Percentiles rank a stretch among this genome's conserved stretches.
These are phyloP conservation scores for Malthinus seriepunctatus DNA, from an alignment of 2,888 invertebrate genomes.

Conservation along the genomic window DNA sequence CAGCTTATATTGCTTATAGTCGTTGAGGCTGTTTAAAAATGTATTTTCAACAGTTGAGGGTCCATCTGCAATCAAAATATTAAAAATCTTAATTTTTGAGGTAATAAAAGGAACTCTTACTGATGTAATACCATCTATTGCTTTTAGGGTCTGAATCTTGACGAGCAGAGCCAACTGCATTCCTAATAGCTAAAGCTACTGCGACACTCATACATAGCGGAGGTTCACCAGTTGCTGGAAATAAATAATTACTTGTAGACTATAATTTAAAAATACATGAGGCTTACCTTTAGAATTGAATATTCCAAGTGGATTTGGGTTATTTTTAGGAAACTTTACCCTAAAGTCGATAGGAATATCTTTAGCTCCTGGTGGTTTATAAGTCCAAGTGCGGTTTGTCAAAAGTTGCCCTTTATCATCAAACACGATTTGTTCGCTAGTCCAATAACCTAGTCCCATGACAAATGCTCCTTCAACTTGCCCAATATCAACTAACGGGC, in stretches of 20 bases:
- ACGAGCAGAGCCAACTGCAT: slow-evolving; percentile 41
- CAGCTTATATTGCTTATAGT: not conserved
- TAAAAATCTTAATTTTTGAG: too few species aligned
- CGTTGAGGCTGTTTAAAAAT: not conserved
- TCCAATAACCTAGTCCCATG: slow-evolving; percentile 69
- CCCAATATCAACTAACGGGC: slow-evolving; percentile 72
- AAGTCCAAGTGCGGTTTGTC: slow-evolving; percentile 81
- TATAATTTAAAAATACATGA: too few species aligned
- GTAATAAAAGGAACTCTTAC: slow-evolving; percentile 31
- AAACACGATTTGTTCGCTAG: slow-evolving; percentile 71
- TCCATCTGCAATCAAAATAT: not conserved
- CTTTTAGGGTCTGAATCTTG: slow-evolving; percentile 34
- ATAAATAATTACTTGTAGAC: too few species aligned
- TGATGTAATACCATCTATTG: slow-evolving; percentile 38
- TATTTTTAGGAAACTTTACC: slow-evolving; percentile 68
- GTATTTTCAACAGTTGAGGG: not conserved
- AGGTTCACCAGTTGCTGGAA: slow-evolving; percentile 69
- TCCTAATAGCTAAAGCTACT: slow-evolving; percentile 47
- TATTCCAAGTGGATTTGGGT: slow-evolving; percentile 67
- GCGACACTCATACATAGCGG: slow-evolving; percentile 60
- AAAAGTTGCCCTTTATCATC: slow-evolving; percentile 66
- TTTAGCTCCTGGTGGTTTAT: slow-evolving; percentile 75
- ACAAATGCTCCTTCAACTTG: slow-evolving; percentile 78
- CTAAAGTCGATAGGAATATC: slow-evolving; percentile 80
- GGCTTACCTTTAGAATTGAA: slow-evolving; percentile 76